Evolutionary conservation across 2,888 invertebrate genomes (phyloP).

Genomic region (Eubasilissa splendida): DNA sequence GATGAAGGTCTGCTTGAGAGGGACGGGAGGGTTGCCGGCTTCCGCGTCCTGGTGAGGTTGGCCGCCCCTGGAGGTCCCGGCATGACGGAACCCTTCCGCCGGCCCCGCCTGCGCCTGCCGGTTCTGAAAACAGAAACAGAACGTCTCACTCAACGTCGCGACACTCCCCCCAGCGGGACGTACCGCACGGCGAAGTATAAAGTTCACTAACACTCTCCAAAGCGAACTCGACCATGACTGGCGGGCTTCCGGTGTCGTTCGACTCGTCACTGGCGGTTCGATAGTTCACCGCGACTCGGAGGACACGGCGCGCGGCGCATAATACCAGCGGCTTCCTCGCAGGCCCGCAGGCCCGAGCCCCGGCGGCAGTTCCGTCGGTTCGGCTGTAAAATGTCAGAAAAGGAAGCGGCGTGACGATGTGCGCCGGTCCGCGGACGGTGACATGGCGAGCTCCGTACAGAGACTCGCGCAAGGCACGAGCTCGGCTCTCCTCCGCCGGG

Average conservation of each 20-base stretch:
- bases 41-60: conserved; percentile 65
- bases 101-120: conserved; percentile 50
- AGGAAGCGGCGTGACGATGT: not conserved
- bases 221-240: conserved; percentile 63
- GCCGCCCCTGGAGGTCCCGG: conserved; percentile 46
- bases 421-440: conserved; percentile 21
- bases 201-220: conserved; percentile 62
- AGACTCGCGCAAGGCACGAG: no score
- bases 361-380: conserved; percentile 7
- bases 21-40: conserved; percentile 69
- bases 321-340: conserved; percentile 16
- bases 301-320: conserved; percentile 35
- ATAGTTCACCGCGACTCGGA: not conserved
- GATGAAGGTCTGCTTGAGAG: conserved; percentile 66
- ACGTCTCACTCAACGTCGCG: conserved; percentile 21
- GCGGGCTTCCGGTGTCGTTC: conserved; percentile 53
- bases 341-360: conserved; percentile 1
- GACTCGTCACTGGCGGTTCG: conserved; percentile 24
- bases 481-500: conserved; percentile 16
- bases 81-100: conserved; percentile 54
- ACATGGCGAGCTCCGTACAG: conserved; percentile 1
- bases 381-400: conserved; percentile 22
- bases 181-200: conserved; percentile 6
- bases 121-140: conserved; percentile 50
- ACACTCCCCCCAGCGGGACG: conserved; percentile 17